A percentile compares a stretch with the other conserved stretches of the same genome.
These are phyloP conservation scores for Paedocypris sp. DNA, from an alignment of 2,113 vertebrate genomes.

Conservation along the genomic window DNA sequence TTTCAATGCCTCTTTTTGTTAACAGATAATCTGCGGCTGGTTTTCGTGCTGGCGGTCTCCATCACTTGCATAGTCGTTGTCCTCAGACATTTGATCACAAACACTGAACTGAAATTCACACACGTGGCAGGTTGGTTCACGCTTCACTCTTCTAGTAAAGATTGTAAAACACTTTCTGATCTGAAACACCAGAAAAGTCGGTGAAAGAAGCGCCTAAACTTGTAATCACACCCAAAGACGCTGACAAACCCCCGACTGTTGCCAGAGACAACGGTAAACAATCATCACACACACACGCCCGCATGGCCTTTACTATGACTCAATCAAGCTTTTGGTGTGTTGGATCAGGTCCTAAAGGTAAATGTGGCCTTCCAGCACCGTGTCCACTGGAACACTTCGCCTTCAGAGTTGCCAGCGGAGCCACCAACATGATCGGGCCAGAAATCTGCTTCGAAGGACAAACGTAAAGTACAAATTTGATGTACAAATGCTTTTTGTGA, in stretches of 20 bases:
- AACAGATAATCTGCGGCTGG: not conserved
- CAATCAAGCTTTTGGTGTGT: not conserved
- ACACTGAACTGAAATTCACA: not conserved
- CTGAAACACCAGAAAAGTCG: not conserved
- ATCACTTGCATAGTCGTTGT: not conserved
- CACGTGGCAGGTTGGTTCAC: constrained; percentile 4
- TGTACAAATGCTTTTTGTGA: no score
- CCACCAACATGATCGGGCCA: constrained; percentile 72
- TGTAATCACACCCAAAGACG: no score
- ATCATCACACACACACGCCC: not conserved
- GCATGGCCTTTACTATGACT: not conserved
- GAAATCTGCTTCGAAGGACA: constrained; percentile 78
- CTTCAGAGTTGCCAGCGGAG: constrained; percentile 82
- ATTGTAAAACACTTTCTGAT: no score
- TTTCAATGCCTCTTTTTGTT: not conserved
- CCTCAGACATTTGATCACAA: not conserved
- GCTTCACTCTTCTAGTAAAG: no score
- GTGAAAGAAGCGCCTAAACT: not conserved
- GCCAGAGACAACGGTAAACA: not conserved
- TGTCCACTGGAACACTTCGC: constrained; percentile 74
- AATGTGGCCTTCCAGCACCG: constrained; percentile 62
- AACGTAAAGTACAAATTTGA: no score
- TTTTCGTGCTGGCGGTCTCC: not conserved
- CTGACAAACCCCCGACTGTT: no score
- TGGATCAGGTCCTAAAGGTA: constrained; percentile 56